These are phyloP conservation scores for Eleutherodactylus coqui DNA, from an alignment of 2,797 vertebrate species.

Conservation along the genomic window DNA sequence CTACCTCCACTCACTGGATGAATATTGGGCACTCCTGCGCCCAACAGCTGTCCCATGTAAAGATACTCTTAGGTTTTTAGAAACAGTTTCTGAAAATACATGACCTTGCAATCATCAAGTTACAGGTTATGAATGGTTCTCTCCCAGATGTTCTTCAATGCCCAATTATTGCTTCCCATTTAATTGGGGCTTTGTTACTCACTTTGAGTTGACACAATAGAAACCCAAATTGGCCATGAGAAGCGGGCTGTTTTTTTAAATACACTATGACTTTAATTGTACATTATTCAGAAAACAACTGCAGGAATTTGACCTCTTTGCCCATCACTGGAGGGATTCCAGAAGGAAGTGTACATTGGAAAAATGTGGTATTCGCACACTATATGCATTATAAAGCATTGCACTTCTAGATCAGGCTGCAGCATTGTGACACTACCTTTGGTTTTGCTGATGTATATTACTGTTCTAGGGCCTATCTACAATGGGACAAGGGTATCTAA, in stretches of 20 bases:
- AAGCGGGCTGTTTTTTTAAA: background rate
- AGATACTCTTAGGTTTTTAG: no score
- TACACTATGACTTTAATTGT: background rate
- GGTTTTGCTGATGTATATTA: conserved; percentile 19
- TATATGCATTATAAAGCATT: background rate
- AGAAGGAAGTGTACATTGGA: background rate
- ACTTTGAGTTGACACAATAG: no score
- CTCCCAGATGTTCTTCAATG: no score
- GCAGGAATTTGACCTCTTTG: background rate
- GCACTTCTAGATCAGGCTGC: background rate
- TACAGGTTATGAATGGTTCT: no score
- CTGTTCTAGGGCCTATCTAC: conserved; percentile 11
- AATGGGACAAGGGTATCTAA: conserved; percentile 51
- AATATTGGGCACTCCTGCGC: no score
- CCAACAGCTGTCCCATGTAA: no score
- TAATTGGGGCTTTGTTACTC: no score
- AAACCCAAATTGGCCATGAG: background rate
- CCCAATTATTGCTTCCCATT: no score
- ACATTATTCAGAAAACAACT: background rate
- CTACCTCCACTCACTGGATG: no score
- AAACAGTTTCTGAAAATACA: no score
- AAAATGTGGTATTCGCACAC: background rate
- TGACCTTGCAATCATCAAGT: no score
- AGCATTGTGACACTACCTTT: conserved; percentile 2
- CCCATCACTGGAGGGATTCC: background rate